Base-by-base conservation (phyloP, 2,113 vertebrate genomes). In the Mustelus asterias region DNA sequence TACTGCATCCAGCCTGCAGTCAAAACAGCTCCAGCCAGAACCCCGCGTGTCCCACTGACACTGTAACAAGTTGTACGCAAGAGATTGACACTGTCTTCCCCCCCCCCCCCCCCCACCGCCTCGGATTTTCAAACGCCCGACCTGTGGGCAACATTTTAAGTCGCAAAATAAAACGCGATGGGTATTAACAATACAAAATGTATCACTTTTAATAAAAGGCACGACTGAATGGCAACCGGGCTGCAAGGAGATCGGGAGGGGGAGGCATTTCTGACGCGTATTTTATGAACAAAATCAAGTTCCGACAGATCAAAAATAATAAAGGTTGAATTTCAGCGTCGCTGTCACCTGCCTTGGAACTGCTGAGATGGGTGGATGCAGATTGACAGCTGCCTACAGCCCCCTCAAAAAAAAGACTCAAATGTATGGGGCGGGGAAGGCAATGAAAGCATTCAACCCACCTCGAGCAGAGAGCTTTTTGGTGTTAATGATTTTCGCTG, bases 401-500 rank as follows among this genome's bases (percentile, higher is more conserved):
- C 41, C 22, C 83, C 83, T 10, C 88, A 90, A 60, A 65, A 37
- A 20, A 60, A 65, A 37, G 7, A 93, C 78, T 14, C 78, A 86
- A 22, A 58, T 33, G 24, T 37, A 22, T 26, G 70, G 70, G 24
- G 70, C 5, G 22, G 70, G 70, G 24, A 24, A 29, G 29, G 29
- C n/a, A 94, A 70, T 94, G 5, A 69, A 94, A 94, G 65, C 33
- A 69, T 92, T 65, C 41, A 16, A 70, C 93, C 93, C 69, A 99
- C 99, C 99, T 98, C 99, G 98, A 96, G 99, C 99, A 0, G 99
- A 99, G 78, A 99, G 98, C 97, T 99, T 99, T 98, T 99, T 99
- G 97, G 99, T 99, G 98, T 99, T 99, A 98, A 99, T 99, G 97
- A 99, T 99, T 98, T 99, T 99, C 96, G 99, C 99, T 11, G 99